These are phyloP conservation scores for Kryphioiulus occultus DNA, from an alignment of 2,888 invertebrate genomes.

Conservation along the genomic window DNA sequence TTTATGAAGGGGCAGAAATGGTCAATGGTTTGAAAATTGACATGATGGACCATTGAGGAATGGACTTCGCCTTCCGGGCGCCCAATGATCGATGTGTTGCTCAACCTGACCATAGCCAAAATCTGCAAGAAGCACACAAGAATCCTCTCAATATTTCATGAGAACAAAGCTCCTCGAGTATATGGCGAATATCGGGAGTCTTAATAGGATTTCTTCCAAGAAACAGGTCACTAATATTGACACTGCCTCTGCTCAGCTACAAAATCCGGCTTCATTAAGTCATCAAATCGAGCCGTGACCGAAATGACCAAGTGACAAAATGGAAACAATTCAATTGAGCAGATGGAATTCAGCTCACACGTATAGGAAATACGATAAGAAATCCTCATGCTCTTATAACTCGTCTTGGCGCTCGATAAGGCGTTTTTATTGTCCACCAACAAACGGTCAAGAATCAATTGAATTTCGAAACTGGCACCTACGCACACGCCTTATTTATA, in stretches of 20 bases:
- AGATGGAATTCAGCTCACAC: not conserved
- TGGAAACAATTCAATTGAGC: conserved; percentile 11
- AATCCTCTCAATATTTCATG: conserved; percentile 9
- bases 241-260: not conserved
- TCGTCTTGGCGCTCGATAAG: not conserved
- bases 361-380: not conserved
- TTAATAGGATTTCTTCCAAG: not conserved
- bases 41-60: not conserved
- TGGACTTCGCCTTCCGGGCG: not conserved
- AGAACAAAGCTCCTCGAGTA: not conserved
- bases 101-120: not conserved
- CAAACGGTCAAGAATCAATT: not conserved
- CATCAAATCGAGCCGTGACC: conserved; percentile 17
- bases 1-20: no score
- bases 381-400: not conserved
- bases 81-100: not conserved
- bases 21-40: not conserved
- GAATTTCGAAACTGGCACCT: not conserved
- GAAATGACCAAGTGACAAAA: conserved; percentile 35
- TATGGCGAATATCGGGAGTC: not conserved
- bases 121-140: not conserved
- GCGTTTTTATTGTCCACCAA: not conserved
- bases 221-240: not conserved
- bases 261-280: not conserved
- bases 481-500: not conserved